phyloP scores from a whole-genome alignment of 2,797 vertebrate species.

The Bucorvus abyssinicus region DNA sequence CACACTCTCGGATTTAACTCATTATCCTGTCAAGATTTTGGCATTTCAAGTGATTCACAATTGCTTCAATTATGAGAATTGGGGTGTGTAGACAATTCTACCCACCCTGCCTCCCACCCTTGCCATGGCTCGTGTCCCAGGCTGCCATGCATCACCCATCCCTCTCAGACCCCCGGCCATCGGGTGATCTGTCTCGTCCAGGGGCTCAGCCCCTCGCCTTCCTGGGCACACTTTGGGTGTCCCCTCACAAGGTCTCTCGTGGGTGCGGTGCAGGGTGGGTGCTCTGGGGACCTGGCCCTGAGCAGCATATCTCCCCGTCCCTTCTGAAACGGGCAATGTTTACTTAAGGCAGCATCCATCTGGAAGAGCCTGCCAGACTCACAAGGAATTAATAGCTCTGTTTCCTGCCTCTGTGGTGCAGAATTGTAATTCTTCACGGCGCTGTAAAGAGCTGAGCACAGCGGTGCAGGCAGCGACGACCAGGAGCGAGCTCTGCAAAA shows the following conservation, averaged over 20 bases:
- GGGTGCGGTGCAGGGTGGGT: background rate
- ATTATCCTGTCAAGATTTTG: slow-evolving; percentile 65
- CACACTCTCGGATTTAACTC: slow-evolving; percentile 46
- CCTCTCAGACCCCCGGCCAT: background rate
- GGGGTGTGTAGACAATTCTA: slow-evolving; percentile 62
- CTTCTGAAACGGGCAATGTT: background rate
- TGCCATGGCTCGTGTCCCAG: background rate
- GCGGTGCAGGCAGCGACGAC: background rate
- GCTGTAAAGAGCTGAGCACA: background rate
- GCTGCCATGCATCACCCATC: background rate
- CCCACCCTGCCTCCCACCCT: slow-evolving; percentile 17
- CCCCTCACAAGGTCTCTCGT: rapidly evolving
- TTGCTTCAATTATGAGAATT: slow-evolving; percentile 66
- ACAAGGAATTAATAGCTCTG: slow-evolving; percentile 27
- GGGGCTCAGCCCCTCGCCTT: background rate
- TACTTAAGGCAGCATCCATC: background rate
- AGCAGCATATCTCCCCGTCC: background rate
- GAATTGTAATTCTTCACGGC: slow-evolving; percentile 34
- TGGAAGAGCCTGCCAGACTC: slow-evolving; percentile 11
- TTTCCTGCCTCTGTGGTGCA: slow-evolving; percentile 38
- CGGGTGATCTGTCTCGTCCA: background rate
- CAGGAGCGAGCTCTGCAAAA: background rate
- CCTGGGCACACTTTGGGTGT: rapidly evolving
- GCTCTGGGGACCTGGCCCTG: background rate
- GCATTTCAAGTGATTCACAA: slow-evolving; percentile 60